Evolutionary conservation across 2,797 vertebrate species (phyloP).

Genomic region (Enteromius afrohamiltoni): DNA sequence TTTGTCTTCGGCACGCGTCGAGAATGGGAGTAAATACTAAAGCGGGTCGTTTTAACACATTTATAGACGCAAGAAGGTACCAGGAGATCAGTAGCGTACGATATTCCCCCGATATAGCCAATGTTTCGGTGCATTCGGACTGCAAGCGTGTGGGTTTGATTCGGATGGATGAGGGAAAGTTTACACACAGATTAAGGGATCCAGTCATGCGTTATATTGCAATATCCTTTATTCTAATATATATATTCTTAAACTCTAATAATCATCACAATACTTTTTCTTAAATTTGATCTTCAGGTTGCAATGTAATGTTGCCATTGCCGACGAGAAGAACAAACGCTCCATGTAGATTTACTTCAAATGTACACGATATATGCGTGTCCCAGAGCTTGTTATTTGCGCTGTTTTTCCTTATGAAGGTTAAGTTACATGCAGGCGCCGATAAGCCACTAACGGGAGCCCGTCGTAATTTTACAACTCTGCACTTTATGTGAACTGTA

Average conservation of each 20-base stretch:
- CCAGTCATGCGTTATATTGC: neutral
- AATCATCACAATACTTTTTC: neutral
- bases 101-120: neutral
- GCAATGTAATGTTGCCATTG: slow-evolving; percentile 31
- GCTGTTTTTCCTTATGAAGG: neutral
- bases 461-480: slow-evolving; percentile 12
- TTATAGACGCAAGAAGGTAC: neutral
- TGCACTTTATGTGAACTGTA: slow-evolving; percentile 21
- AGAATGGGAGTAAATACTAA: neutral
- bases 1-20: slow-evolving; percentile 44
- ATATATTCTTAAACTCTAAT: neutral
- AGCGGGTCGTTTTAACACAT: neutral
- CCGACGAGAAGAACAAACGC: slow-evolving; percentile 23
- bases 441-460: neutral
- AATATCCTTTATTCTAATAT: neutral
- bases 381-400: slow-evolving; percentile 6
- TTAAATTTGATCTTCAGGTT: slow-evolving; percentile 42
- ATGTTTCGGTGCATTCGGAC: slow-evolving; percentile 17
- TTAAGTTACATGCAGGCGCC: slow-evolving; percentile 2
- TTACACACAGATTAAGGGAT: slow-evolving; percentile 36
- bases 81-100: neutral
- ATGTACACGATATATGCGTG: slow-evolving; percentile 5
- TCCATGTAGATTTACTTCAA: slow-evolving; percentile 23
- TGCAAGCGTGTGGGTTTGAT: slow-evolving; percentile 29
- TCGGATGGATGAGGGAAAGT: slow-evolving; percentile 46